Conservation (phyloP, 2,797 vertebrate species). For the Echeneis naucrates region DNA sequence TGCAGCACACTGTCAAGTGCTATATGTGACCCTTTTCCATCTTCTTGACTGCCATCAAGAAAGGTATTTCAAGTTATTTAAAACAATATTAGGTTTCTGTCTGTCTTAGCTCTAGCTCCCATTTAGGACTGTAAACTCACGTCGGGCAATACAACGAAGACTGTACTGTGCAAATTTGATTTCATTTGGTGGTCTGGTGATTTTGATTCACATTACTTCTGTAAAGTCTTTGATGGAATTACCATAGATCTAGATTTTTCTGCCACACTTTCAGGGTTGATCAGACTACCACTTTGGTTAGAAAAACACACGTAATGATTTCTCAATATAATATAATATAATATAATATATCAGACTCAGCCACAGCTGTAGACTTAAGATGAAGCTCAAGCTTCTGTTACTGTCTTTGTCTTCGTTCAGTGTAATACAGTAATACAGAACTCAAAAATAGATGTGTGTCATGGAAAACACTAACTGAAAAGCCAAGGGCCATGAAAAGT, state of each 20-base stretch:
- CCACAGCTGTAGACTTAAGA: too few relatives aligned
- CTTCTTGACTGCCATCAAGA: slow-evolving; percentile 5
- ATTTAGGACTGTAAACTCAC: neutral
- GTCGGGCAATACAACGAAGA: neutral
- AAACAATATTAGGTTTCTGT: slow-evolving; percentile 14
- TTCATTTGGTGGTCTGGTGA: neutral
- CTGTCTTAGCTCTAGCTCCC: slow-evolving; percentile 2
- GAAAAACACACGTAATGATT: neutral
- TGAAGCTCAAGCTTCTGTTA: too few relatives aligned
- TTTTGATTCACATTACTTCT: neutral
- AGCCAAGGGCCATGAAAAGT: too few relatives aligned
- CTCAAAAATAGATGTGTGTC: too few relatives aligned
- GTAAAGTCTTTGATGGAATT: neutral
- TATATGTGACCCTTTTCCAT: neutral
- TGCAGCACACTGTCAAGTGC: neutral
- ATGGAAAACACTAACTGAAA: too few relatives aligned
- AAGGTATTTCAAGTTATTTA: slow-evolving; percentile 26
- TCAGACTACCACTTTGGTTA: neutral
- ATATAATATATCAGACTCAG: too few relatives aligned
- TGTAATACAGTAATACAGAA: too few relatives aligned
- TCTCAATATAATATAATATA: too few relatives aligned
- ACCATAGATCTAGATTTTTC: neutral
- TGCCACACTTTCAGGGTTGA: neutral
- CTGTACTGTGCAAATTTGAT: neutral
- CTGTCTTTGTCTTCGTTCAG: too few relatives aligned